Base-by-base conservation (phyloP, 2,797 vertebrate species). In the Gymnothorax reevesii region DNA sequence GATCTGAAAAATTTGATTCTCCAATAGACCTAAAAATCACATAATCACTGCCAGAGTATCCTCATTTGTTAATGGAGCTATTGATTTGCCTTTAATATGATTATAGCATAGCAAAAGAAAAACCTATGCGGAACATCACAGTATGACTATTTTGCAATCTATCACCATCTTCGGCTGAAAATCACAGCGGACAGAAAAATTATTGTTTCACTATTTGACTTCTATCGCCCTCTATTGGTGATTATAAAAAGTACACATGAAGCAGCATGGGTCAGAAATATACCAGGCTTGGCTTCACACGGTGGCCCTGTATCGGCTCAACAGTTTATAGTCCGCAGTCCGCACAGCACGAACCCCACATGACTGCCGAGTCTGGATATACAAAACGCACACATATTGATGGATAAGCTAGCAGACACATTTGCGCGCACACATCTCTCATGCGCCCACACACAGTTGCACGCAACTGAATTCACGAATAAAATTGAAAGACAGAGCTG, bases 141-240 rank as follows among this genome's bases (percentile, higher is more conserved):
- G 4, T 22, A 66, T 66, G 62, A 66, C 4, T 64, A 27, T 71
- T 71, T 10, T 71, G 12, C 25, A 27, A 9, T 71, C 27, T 33
- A 9, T 7, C 10, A 9, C 25, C 33, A 42, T 25, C 27, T 71
- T 9, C 27, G 5, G 66, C 49, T 62, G 60, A 13, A 60, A 60
- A 9, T 64, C 59, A 60, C 59, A 62, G 60, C 60, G 4, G 60
- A 2, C 17, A 62, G 22, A 66, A n/a, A n/a, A 49, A 42, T 42
- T 75, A 10, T 13, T 17, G 71, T 17, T 6, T 6, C 71, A 49
- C 71, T 42, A 15, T 12, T 33, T 49, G 33, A 6, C 20, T 62
- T 79, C 15, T 80, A 10, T 10, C 52, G 75, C 77, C 88, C 54
- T 75, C 88, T 89, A 77, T 15, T 83, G 88, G 85, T 42, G 12